Conservation (phyloP, 1,140 invertebrate genomes). For the Campodea augens region DNA sequence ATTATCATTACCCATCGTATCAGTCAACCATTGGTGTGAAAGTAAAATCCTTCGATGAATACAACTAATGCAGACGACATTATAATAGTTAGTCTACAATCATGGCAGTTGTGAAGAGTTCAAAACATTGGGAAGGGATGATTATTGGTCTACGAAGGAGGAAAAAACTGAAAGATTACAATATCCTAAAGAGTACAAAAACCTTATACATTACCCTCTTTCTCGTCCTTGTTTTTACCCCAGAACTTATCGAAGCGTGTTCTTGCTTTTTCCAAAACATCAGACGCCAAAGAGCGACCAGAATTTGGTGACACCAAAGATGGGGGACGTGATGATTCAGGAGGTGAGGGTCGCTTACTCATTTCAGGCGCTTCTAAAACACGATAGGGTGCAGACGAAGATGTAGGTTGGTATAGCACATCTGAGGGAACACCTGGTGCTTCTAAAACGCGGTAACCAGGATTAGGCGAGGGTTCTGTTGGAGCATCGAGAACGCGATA, state of each 20-base stretch:
- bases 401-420: conserved; percentile 11
- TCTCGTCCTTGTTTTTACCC: conserved; percentile 29
- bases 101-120: too few species aligned
- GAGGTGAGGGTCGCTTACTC: conserved; percentile 13
- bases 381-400: conserved; percentile 1
- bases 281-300: conserved; percentile 38
- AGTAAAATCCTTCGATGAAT: too few species aligned
- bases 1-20: too few species aligned
- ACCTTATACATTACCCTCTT: not conserved
- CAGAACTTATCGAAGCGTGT: conserved; percentile 73
- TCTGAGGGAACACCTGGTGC: conserved; percentile 12
- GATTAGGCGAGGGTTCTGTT: not conserved
- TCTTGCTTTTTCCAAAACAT: conserved; percentile 59
- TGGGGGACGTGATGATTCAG: conserved; percentile 13
- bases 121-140: too few species aligned
- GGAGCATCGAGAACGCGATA: not conserved
- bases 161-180: too few species aligned
- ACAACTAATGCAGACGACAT: too few species aligned
- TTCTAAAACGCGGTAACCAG: conserved; percentile 13
- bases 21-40: too few species aligned
- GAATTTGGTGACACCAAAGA: conserved; percentile 24
- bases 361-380: conserved; percentile 10
- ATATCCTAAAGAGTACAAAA: too few species aligned
- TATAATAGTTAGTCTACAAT: too few species aligned
- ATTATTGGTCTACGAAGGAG: too few species aligned